These are phyloP conservation scores for Sardina pilchardus DNA, from an alignment of 2,113 vertebrate genomes.

Conservation along the genomic window DNA sequence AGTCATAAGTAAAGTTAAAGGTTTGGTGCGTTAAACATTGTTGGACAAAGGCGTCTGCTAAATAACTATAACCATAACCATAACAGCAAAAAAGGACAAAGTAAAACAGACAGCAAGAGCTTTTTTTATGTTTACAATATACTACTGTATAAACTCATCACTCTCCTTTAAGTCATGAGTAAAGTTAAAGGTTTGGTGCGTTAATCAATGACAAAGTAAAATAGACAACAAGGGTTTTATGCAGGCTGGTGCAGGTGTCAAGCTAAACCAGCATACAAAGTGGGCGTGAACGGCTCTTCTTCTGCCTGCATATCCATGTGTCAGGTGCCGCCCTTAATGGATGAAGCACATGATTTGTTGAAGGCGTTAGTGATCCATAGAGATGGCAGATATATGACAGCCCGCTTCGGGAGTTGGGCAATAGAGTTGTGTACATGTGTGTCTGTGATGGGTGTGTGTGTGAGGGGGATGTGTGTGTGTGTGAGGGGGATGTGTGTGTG, in stretches of 20 bases:
- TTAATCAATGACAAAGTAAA: background rate
- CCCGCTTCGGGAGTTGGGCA: background rate
- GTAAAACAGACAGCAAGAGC: no score
- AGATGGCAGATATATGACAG: background rate
- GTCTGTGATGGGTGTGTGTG: background rate
- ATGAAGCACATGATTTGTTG: background rate
- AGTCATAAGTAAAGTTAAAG: no score
- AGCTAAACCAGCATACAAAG: background rate
- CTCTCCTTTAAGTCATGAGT: no score
- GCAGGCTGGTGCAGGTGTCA: background rate
- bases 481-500: background rate
- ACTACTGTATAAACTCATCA: no score
- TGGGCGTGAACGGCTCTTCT: background rate
- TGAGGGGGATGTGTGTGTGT: background rate
- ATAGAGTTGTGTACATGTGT: background rate
- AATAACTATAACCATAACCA: no score
- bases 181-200: no score
- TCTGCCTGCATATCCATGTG: background rate
- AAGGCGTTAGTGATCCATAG: background rate
- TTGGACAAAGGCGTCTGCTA: no score
- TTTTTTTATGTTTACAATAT: background rate
- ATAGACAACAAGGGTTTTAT: background rate
- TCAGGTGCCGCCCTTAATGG: background rate
- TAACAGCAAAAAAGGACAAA: no score
- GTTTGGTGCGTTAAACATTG: no score